A percentile compares a stretch with the other conserved stretches of the same genome.
Conservation (phyloP, 2,888 invertebrate species). For the Cerastoderma edule region DNA sequence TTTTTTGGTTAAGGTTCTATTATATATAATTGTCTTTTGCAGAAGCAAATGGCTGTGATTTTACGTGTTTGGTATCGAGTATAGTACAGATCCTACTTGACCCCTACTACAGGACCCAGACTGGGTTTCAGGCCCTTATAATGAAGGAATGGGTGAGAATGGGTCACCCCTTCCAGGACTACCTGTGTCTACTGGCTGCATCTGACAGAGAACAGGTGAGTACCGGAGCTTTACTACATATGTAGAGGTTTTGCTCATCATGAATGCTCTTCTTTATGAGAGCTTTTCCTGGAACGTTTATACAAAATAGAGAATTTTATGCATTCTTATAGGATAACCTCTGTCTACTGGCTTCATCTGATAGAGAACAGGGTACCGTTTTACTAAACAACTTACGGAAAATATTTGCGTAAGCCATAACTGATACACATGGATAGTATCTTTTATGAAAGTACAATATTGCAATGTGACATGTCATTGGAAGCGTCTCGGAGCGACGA, state of each 20-base stretch:
- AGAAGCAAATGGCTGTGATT: constrained; percentile 93
- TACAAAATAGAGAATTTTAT: too few relatives aligned
- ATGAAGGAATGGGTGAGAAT: constrained; percentile 98
- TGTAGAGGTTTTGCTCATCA: too few relatives aligned
- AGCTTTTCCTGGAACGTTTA: too few relatives aligned
- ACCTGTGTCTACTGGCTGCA: constrained; percentile 79
- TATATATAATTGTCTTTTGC: constrained; percentile 44
- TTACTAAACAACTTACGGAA: too few relatives aligned
- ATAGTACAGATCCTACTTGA: constrained; percentile 94
- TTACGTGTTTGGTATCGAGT: constrained; percentile 92
- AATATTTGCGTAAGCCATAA: too few relatives aligned
- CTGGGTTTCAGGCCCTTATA: constrained; percentile 94
- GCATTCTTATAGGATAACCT: constrained; percentile 88
- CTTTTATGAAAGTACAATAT: too few relatives aligned
- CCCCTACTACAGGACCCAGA: constrained; percentile 91
- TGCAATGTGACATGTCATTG: too few relatives aligned
- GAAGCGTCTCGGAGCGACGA: too few relatives aligned
- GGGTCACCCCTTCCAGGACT: constrained; percentile 93
- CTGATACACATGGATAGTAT: too few relatives aligned
- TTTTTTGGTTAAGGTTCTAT: neutral
- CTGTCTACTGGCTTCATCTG: constrained; percentile 74
- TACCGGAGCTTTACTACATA: too few relatives aligned
- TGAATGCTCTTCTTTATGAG: too few relatives aligned
- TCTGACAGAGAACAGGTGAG: constrained; percentile 70
- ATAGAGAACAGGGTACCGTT: constrained; percentile 71